Evolutionary conservation across 2,797 vertebrate species (phyloP), one percentile per base, ranked within the genome.

Genomic region (Microcaecilia unicolor): DNA sequence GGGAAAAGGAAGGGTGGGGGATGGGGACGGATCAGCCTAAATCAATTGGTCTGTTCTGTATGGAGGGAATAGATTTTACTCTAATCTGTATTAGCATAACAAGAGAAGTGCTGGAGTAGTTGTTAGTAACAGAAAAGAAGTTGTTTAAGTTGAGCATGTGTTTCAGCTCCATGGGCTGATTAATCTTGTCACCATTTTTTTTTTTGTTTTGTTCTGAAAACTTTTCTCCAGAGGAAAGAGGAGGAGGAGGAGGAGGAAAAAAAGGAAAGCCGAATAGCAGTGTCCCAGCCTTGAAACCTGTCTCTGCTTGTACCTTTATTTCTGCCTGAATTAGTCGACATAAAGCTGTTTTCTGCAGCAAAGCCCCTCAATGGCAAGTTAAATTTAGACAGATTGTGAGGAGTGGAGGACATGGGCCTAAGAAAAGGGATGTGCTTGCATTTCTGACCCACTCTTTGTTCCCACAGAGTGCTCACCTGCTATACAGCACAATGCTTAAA

Each of bases 341-440:
- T 81, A 80, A 82, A 84, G 76, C 75, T 77, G 67, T 76, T 83
- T 78, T 81, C 70, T 76, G 67, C 76, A 74, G 69, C 67, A 63
- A 35, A 48, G 50, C 46, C 44, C 54, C 48, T 80, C 70, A 84
- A 81, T 80, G 69, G 74, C 44, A 51, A 79, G 70, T 79, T 74
- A 71, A 72, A 80, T 80, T 80, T 76, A 76, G 76, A 84, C 80
- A 85, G 81, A 84, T 83, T 84, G 83, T 58, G 62, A 74, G 58
- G 74, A 81, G 74, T 72, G 72, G 56, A 74, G 76, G 77, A 81
- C 79, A 83, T 44, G 76, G 72, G 65, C 66, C 50, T 74, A 72
- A 78, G 76, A 81, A 84, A 83, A 74, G 65, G 61, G 65, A 62
- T 58, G 64, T 48, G 42, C 63, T 72, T 74, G 59, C 55, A 46